These are phyloP conservation scores for Zenarchopterus dispar DNA, from an alignment of 2,797 vertebrate species.

Conservation along the genomic window DNA sequence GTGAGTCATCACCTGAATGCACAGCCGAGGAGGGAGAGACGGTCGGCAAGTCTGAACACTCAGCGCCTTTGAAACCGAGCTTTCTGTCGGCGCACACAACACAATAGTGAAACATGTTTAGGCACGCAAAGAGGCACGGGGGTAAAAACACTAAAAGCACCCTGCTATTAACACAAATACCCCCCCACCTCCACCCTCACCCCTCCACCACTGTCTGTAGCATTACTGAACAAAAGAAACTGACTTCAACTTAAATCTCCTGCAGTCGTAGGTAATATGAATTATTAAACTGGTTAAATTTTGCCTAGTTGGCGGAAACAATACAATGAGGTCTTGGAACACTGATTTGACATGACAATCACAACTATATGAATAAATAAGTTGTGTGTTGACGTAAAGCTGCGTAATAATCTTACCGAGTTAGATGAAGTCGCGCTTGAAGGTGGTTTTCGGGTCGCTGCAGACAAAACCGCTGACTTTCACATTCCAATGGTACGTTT, in stretches of 20 bases:
- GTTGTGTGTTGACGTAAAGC: neutral
- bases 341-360: too few species aligned
- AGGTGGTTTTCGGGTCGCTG: constrained; percentile 9
- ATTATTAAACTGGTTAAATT: too few species aligned
- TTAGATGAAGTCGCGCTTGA: neutral
- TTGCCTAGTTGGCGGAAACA: too few species aligned
- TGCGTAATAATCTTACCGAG: constrained; percentile 40
- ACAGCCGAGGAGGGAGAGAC: neutral
- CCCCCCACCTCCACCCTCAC: neutral
- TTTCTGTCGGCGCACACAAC: too few species aligned
- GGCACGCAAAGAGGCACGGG: constrained; percentile 52
- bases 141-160: constrained; percentile 1
- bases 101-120: constrained; percentile 38
- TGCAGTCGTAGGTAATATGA: neutral
- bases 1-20: constrained; percentile 60
- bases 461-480: constrained; percentile 13
- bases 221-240: constrained; percentile 51
- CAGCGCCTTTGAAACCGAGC: too few species aligned
- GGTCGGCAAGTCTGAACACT: too few species aligned
- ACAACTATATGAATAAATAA: neutral
- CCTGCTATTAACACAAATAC: constrained; percentile 65
- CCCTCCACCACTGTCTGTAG: constrained; percentile 16
- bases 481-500: neutral
- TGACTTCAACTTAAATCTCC: neutral
- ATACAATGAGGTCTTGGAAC: too few species aligned